Conservation (phyloP, 2,113 vertebrate genomes). For the Macheiramphus alcinus region DNA sequence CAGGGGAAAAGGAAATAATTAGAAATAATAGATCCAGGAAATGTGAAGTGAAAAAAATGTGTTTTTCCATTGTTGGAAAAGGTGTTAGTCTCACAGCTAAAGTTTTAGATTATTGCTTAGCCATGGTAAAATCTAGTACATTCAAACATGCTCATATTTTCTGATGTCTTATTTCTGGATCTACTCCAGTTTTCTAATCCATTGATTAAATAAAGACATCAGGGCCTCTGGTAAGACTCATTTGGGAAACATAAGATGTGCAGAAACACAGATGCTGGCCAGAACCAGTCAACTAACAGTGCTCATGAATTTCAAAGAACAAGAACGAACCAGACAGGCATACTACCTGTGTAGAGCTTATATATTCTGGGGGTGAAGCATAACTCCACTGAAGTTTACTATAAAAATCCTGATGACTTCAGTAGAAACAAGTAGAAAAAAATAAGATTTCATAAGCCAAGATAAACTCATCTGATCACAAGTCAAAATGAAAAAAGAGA, state of each 20-base stretch:
- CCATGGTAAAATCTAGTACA: not conserved
- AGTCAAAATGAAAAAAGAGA: not conserved
- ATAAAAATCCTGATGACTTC: not conserved
- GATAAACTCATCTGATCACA: not conserved
- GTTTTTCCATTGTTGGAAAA: not conserved
- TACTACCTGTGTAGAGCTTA: not conserved
- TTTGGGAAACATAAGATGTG: not conserved
- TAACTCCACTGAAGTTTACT: not conserved
- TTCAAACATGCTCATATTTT: not conserved
- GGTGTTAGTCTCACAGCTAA: not conserved
- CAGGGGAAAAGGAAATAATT: not conserved
- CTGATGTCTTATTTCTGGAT: constrained; percentile 10
- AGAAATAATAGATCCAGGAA: not conserved
- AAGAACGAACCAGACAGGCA: not conserved
- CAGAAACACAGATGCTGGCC: constrained; percentile 8
- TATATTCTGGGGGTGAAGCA: not conserved
- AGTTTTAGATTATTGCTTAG: not conserved
- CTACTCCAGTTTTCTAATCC: not conserved
- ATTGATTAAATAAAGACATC: constrained; percentile 30
- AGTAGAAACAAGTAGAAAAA: not conserved
- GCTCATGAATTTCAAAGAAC: constrained; percentile 10
- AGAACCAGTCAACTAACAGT: not conserved
- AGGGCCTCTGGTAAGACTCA: not conserved
- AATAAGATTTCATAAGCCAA: not conserved
- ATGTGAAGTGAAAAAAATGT: not conserved